Base-by-base conservation (phyloP, 2,113 vertebrate genomes). In the Myotis lucifugus region DNA sequence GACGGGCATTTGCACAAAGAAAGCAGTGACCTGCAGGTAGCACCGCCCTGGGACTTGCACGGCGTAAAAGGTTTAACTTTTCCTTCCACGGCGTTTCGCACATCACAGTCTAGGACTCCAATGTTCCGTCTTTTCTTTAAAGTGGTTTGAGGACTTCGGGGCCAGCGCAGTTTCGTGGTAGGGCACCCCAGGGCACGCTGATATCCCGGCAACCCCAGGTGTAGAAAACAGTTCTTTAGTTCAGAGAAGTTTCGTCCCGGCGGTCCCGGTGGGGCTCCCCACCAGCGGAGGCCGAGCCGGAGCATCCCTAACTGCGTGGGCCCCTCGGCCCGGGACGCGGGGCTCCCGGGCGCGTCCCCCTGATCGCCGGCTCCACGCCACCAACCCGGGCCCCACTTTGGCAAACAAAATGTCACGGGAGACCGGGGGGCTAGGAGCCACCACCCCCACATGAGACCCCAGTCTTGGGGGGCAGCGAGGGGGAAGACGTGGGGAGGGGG, bases 11-110 rank as follows among this genome's bases (percentile, higher is more conserved):
- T 76, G 73, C 77, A 95, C 81, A 93, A 95, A 97, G 91, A 82
- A 64, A 72, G 40, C 48, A 54, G 93, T 29, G 93, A 96, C 89
- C 46, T 13, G 54, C 94, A 93, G 93, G 88, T 61, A 95, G 88
- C 34, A 27, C 19, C 37, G 69, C 92, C n/a, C 18, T 17, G 42
- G 14, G 12, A 54, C 42, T 72, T 73, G 27, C 6, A 10, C 54
- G 14, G 59, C 10, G 9, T 74, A 11, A 72, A 42, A 11, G 18
- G 42, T 21, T 52, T 56, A 15, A 54, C 32, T 29, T 46, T 70
- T 79, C 29, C 79, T 67, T 42, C n/a, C 85, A 50, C 46, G 10
- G 85, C 48, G 12, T 66, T 54, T 40, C 14, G 70, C 40, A 25
- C 48, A 13, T 17, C 46, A 61, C 34, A 48, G 59, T 23, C 67